phyloP scores from a whole-genome alignment of 2,888 invertebrate species.

The Emmelina monodactyla region DNA sequence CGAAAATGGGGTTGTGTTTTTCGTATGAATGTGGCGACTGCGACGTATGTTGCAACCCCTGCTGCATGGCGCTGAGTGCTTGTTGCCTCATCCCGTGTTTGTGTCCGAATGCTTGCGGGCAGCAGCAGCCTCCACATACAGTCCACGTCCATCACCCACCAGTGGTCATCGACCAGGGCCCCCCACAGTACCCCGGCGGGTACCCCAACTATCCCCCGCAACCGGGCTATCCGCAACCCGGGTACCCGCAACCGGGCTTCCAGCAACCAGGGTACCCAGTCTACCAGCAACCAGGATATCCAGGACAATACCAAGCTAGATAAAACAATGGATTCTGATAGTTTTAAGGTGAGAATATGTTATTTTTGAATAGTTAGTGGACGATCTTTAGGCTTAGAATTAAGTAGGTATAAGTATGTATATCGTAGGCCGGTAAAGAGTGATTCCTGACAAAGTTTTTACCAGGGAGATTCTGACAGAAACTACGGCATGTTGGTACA shows the following conservation, averaged over 20 bases:
- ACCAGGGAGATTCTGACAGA: too few relatives aligned
- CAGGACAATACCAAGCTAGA: slow-evolving; percentile 11
- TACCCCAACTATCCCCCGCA: slow-evolving; percentile 27
- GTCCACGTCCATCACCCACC: slow-evolving; percentile 46
- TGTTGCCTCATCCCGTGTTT: slow-evolving; percentile 52
- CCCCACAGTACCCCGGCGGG: slow-evolving; percentile 27
- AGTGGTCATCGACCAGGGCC: slow-evolving; percentile 8
- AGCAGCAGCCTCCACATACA: slow-evolving; percentile 38
- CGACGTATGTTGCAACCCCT: slow-evolving; percentile 48
- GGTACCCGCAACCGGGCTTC: slow-evolving; percentile 19
- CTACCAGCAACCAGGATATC: slow-evolving; percentile 18
- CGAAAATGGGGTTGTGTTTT: slow-evolving; percentile 48
- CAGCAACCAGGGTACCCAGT: slow-evolving; percentile 23
- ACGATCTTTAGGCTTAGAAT: not conserved
- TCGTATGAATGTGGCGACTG: slow-evolving; percentile 53
- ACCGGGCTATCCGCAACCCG: slow-evolving; percentile 27
- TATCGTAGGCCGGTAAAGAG: too few relatives aligned
- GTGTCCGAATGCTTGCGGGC: slow-evolving; percentile 55
- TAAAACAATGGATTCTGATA: not conserved
- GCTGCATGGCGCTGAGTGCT: slow-evolving; percentile 48
- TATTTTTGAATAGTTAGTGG: not conserved
- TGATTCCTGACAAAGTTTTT: too few relatives aligned
- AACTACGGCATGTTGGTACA: too few relatives aligned
- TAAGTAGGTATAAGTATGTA: not conserved
- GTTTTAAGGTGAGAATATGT: slow-evolving; percentile 25